phyloP scores from a whole-genome alignment of 1,140 invertebrate species.

The Charaxes varanes region DNA sequence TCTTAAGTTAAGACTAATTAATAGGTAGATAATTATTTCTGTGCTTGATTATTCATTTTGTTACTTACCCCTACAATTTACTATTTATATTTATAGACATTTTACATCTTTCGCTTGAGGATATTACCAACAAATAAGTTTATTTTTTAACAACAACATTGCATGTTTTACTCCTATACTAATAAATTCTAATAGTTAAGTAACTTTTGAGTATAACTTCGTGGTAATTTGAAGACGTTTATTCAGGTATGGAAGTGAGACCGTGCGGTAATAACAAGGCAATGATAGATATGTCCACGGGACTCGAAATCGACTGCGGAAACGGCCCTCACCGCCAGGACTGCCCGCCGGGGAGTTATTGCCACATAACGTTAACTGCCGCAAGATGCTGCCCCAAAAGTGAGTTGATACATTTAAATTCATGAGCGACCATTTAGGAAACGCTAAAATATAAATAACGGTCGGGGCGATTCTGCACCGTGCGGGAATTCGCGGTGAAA shows the following conservation, averaged over 20 bases:
- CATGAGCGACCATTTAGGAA: background rate
- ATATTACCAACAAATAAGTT: no score
- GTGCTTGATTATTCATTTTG: no score
- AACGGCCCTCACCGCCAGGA: conserved; percentile 83
- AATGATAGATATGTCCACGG: conserved; percentile 80
- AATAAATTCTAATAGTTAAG: no score
- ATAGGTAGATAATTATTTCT: no score
- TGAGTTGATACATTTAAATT: conserved; percentile 45
- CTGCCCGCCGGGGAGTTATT: conserved; percentile 88
- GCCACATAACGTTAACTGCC: conserved; percentile 86
- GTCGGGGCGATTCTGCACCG: no score
- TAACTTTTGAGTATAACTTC: no score
- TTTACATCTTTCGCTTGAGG: no score
- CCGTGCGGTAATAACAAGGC: conserved; percentile 90
- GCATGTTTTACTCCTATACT: conserved; percentile 2
- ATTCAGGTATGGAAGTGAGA: conserved; percentile 85
- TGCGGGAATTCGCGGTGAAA: no score
- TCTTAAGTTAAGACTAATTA: no score
- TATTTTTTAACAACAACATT: background rate
- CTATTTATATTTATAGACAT: no score
- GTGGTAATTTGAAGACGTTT: conserved; percentile 5
- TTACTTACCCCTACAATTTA: no score
- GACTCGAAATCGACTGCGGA: conserved; percentile 89
- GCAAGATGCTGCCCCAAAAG: conserved; percentile 89
- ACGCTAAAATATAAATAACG: background rate